phyloP scores from a whole-genome alignment of 2,797 vertebrate genomes.

The Peromyscus nudipes region DNA sequence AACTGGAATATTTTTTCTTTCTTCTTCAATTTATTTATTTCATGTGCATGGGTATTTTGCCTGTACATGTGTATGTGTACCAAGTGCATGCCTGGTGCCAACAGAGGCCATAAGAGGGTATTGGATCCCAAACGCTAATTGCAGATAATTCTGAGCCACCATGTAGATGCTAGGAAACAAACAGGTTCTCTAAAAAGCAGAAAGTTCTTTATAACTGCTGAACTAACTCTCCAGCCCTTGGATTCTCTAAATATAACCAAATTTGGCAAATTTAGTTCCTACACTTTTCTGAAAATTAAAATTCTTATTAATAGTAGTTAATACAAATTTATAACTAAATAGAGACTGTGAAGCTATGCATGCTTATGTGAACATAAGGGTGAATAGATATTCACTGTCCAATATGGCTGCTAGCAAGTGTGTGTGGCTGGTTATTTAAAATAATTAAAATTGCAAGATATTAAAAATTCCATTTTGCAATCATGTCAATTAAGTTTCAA shows the following conservation, averaged over 20 bases:
- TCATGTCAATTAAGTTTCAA: neutral
- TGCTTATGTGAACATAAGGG: neutral
- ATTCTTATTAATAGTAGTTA: neutral
- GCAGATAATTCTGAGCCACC: neutral
- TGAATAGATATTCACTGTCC: neutral
- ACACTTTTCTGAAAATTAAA: neutral
- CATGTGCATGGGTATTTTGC: neutral
- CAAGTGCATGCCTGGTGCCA: neutral
- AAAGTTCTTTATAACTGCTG: neutral
- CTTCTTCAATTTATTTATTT: neutral
- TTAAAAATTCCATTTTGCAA: conserved; percentile 40
- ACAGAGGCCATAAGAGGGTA: neutral
- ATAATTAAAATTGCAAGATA: conserved; percentile 28
- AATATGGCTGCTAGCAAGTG: neutral
- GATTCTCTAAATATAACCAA: neutral
- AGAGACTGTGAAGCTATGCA: neutral
- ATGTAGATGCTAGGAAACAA: neutral
- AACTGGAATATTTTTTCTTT: neutral
- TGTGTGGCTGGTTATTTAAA: conserved; percentile 45
- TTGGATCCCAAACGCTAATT: neutral
- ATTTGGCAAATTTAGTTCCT: neutral
- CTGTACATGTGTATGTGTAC: neutral
- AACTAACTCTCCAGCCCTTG: neutral
- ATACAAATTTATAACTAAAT: neutral
- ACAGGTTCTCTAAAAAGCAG: neutral